Evolutionary conservation across 2,888 invertebrate species (phyloP), one percentile per base, ranked within the genome.

Genomic region (Leptopilina syphax): DNA sequence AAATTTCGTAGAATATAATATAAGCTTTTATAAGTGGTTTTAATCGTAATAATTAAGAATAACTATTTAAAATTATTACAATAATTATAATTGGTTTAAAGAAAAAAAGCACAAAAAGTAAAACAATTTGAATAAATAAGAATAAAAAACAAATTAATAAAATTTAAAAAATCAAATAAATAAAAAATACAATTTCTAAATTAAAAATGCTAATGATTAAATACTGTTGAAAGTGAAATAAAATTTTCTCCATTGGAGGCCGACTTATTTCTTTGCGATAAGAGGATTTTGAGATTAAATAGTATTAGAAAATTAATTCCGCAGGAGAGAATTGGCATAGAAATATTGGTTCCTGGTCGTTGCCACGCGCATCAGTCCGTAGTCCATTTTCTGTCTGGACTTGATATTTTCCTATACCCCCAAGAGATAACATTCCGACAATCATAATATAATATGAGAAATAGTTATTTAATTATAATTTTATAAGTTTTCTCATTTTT

Each of bases 391-490:
- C 8, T 34, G 70, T 73, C 54, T 73, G 73, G 50, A 54, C 57
- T 27, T 73, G 73, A 73, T 57, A 73, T 57, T 70, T 70, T 70
- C 34, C 70, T 70, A 54, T 70, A 34, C 13, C 70, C 54, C 54
- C 18, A 50, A 12, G 34, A 70, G 70, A 70, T 70, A 70, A 70
- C 34, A 41, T n/a, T 73, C 54, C 54, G n/a, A 57, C 34, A 34
- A 63, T 63, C n/a, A 63, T 63, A 63, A 63, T 60, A 60, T 60
- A n/a, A n/a, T n/a, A n/a, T 18, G 18, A 63, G 63, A 63, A 63
- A 63, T 24, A 63, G 18, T 63, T 7, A 18, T 63, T 63, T 24
- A 63, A 63, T 63, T 63, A 50, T 50, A 47, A 60, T 60, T 24
- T 63, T 63, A 18, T 60, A 8, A 18, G 24, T 63, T 24, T n/a